Evolutionary conservation across 2,113 vertebrate species (phyloP).

Genomic region (Xyliphius kryptos): DNA sequence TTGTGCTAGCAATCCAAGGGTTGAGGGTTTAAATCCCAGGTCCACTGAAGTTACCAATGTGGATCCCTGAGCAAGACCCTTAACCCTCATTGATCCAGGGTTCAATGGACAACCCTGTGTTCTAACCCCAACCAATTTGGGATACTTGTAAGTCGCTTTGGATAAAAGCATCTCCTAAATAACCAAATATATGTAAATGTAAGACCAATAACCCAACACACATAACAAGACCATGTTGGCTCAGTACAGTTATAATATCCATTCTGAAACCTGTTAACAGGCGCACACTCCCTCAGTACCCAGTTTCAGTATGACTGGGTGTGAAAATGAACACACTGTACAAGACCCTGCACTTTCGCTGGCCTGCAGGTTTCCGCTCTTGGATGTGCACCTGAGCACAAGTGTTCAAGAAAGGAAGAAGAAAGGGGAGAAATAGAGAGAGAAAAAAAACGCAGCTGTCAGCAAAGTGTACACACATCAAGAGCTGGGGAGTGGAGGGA

Average conservation of each 20-base stretch:
- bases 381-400: conserved; percentile 13
- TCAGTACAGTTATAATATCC: conserved; percentile 1
- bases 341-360: conserved; percentile 28
- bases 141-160: too few relatives aligned
- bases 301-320: conserved; percentile 14
- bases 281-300: not conserved
- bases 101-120: too few relatives aligned
- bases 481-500: too few relatives aligned
- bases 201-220: not conserved
- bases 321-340: conserved; percentile 29
- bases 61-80: too few relatives aligned
- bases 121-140: too few relatives aligned
- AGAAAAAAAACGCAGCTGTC: not conserved
- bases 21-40: too few relatives aligned
- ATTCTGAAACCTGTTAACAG: not conserved
- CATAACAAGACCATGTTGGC: not conserved
- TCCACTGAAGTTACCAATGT: too few relatives aligned
- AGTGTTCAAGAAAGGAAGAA: conserved; percentile 16
- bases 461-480: too few relatives aligned
- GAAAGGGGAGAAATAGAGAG: not conserved
- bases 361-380: conserved; percentile 15
- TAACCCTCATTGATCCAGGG: too few relatives aligned
- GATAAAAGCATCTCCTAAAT: too few relatives aligned
- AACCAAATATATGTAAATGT: too few relatives aligned
- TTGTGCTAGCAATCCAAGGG: too few relatives aligned